These are phyloP conservation scores for Halcyon malimbica DNA, from an alignment of 2,113 vertebrate species.

Conservation along the genomic window DNA sequence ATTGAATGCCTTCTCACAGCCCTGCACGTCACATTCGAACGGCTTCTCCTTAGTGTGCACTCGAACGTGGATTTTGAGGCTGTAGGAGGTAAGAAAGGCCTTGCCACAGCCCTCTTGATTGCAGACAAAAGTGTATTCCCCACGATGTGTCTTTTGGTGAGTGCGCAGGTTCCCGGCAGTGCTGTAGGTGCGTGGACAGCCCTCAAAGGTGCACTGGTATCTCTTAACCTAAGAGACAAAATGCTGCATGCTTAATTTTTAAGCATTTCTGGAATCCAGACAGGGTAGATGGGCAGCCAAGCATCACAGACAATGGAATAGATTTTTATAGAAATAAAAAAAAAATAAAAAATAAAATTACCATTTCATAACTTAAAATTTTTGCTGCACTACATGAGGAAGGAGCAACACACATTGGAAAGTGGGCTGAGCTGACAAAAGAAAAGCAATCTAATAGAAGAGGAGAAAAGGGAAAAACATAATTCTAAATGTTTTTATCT, in stretches of 20 bases:
- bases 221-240: conserved; percentile 88
- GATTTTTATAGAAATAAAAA: neutral
- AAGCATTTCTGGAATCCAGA: neutral
- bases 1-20: conserved; percentile 98
- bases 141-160: conserved; percentile 96
- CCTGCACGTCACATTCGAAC: conserved; percentile 96
- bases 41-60: conserved; percentile 99
- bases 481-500: neutral
- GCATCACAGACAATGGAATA: neutral
- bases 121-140: conserved; percentile 97
- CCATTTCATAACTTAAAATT: neutral
- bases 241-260: neutral
- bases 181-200: conserved; percentile 96
- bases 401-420: neutral
- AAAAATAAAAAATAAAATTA: neutral
- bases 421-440: neutral
- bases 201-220: conserved; percentile 98
- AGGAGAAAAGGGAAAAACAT: neutral
- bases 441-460: neutral
- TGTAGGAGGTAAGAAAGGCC: conserved; percentile 98
- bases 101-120: conserved; percentile 98
- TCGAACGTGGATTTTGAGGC: conserved; percentile 96
- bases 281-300: neutral
- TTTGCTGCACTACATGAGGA: neutral
- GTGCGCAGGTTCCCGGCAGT: conserved; percentile 97